A percentile compares a stretch with the other conserved stretches of the same genome.
phyloP scores from a whole-genome alignment of 2,797 vertebrate genomes.

The Manis pentadactyla region DNA sequence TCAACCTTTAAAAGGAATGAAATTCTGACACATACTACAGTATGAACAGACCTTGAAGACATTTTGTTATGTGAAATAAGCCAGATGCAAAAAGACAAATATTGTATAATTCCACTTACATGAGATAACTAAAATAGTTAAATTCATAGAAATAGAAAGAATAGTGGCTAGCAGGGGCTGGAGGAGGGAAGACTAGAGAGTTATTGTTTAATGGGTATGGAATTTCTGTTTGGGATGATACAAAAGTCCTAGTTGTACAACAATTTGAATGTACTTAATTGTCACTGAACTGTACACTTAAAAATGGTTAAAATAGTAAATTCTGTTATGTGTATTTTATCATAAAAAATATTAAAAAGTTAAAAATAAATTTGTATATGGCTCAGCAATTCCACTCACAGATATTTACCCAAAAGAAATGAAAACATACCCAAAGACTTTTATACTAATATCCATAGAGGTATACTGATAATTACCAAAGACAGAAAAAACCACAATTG shows the following conservation, averaged over 20 bases:
- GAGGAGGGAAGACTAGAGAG: neutral
- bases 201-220: neutral
- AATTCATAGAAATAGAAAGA: neutral
- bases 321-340: neutral
- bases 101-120: neutral
- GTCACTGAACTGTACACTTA: neutral
- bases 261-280: neutral
- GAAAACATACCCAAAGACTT: neutral
- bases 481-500: neutral
- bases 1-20: neutral
- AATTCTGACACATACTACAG: neutral
- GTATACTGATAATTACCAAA: neutral
- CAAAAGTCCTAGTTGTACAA: neutral
- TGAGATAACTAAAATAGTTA: neutral
- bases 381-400: neutral
- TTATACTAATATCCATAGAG: neutral
- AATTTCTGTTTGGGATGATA: neutral
- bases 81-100: neutral
- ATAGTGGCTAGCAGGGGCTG: neutral
- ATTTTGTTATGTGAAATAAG: neutral
- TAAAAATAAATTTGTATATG: neutral
- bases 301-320: neutral
- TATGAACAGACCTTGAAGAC: neutral
- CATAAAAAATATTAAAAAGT: constrained; percentile 4
- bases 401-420: neutral